phyloP scores from a whole-genome alignment of 2,888 invertebrate species.

The Drosophila helvetica region DNA sequence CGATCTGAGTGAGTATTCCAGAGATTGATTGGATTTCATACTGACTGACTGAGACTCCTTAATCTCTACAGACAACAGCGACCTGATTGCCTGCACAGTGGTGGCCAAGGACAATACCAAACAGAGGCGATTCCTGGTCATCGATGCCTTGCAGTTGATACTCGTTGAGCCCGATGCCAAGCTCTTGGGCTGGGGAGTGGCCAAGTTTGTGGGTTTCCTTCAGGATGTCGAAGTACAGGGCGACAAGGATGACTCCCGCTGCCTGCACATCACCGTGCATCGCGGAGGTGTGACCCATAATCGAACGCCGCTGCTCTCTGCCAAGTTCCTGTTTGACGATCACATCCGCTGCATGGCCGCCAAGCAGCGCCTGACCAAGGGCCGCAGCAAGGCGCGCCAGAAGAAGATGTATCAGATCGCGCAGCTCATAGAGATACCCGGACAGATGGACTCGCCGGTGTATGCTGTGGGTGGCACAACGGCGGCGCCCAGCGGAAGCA shows the following conservation, averaged over 20 bases:
- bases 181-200: slow-evolving; percentile 98
- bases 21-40: not conserved
- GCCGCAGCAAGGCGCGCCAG: slow-evolving; percentile 96
- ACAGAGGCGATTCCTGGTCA: slow-evolving; percentile 97
- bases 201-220: slow-evolving; percentile 96
- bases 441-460: slow-evolving; percentile 80
- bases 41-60: slow-evolving; percentile 60
- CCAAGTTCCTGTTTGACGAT: slow-evolving; percentile 98
- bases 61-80: slow-evolving; percentile 93
- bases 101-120: slow-evolving; percentile 94
- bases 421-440: slow-evolving; percentile 92
- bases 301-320: slow-evolving; percentile 91
- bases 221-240: slow-evolving; percentile 98
- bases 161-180: slow-evolving; percentile 98
- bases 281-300: slow-evolving; percentile 89
- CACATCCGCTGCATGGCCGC: slow-evolving; percentile 99
- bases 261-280: slow-evolving; percentile 96
- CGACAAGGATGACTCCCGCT: slow-evolving; percentile 98
- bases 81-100: slow-evolving; percentile 97
- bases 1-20: slow-evolving; percentile 92
- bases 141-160: slow-evolving; percentile 97
- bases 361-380: slow-evolving; percentile 93
- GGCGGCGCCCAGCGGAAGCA: slow-evolving; percentile 63
- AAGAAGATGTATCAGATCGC: slow-evolving; percentile 99
- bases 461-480: slow-evolving; percentile 79